A percentile compares a stretch with the other conserved stretches of the same genome.
phyloP scores from a whole-genome alignment of 2,797 vertebrate genomes.

The Ambastaia sidthimunki region DNA sequence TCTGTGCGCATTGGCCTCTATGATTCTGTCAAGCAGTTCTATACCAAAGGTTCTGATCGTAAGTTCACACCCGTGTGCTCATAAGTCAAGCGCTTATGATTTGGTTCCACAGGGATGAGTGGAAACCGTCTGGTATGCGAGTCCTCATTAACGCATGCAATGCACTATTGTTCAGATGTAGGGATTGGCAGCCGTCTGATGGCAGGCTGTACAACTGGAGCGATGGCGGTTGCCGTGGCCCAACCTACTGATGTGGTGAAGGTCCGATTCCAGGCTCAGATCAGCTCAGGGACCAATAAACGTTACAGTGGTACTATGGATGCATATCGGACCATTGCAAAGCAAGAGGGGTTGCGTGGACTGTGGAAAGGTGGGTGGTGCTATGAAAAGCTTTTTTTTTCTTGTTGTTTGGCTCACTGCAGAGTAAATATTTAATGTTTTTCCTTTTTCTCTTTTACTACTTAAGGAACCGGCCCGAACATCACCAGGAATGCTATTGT shows the following conservation, averaged over 20 bases:
- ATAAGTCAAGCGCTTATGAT: neutral
- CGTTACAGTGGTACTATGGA: constrained; percentile 78
- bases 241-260: constrained; percentile 85
- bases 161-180: constrained; percentile 66
- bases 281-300: constrained; percentile 62
- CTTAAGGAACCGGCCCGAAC: constrained; percentile 84
- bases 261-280: constrained; percentile 82
- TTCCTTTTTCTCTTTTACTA: neutral
- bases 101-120: neutral
- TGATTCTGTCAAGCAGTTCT: constrained; percentile 95
- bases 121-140: neutral
- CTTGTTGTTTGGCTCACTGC: too few species aligned
- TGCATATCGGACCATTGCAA: constrained; percentile 82
- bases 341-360: constrained; percentile 77
- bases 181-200: constrained; percentile 79
- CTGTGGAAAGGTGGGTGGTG: constrained; percentile 78
- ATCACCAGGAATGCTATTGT: constrained; percentile 86
- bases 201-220: constrained; percentile 82
- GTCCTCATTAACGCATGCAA: neutral
- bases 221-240: constrained; percentile 81
- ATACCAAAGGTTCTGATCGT: constrained; percentile 92
- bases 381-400: neutral
- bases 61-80: constrained; percentile 65
- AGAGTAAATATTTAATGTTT: neutral
- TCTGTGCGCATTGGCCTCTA: constrained; percentile 96